Evolutionary conservation across 2,113 vertebrate genomes (phyloP).

Genomic region (Turdus rufiventris): DNA sequence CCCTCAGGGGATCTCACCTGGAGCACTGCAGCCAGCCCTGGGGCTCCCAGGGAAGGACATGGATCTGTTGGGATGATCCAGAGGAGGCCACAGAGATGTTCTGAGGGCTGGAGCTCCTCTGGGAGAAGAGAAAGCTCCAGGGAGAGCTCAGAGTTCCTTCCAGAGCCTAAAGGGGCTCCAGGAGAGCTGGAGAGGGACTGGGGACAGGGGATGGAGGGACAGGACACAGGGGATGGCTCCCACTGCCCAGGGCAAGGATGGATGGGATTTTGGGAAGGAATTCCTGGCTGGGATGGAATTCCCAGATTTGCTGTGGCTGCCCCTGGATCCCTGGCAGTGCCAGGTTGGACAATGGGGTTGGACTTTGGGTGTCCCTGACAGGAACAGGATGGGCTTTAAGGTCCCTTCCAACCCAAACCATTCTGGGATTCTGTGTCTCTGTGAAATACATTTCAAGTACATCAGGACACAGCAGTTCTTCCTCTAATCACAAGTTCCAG

Average conservation of each 20-base stretch:
- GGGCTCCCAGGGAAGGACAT: rapidly evolving
- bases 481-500: background rate
- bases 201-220: background rate
- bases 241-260: rapidly evolving
- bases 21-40: background rate
- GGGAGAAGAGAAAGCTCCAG: rapidly evolving
- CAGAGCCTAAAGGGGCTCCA: background rate
- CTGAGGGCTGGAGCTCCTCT: background rate
- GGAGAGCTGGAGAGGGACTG: background rate
- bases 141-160: background rate
- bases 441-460: rapidly evolving
- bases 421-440: background rate
- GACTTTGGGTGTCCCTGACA: background rate
- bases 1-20: too few species aligned
- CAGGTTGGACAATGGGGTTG: rapidly evolving
- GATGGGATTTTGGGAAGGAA: background rate
- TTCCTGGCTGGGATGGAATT: background rate
- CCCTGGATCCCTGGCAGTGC: background rate
- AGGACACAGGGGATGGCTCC: background rate
- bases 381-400: rapidly evolving
- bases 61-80: background rate
- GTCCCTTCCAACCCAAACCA: background rate
- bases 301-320: background rate
- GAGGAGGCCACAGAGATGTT: rapidly evolving
- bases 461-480: background rate